These are phyloP conservation scores for Heliconius sara DNA, from an alignment of 2,888 invertebrate genomes.

Conservation along the genomic window DNA sequence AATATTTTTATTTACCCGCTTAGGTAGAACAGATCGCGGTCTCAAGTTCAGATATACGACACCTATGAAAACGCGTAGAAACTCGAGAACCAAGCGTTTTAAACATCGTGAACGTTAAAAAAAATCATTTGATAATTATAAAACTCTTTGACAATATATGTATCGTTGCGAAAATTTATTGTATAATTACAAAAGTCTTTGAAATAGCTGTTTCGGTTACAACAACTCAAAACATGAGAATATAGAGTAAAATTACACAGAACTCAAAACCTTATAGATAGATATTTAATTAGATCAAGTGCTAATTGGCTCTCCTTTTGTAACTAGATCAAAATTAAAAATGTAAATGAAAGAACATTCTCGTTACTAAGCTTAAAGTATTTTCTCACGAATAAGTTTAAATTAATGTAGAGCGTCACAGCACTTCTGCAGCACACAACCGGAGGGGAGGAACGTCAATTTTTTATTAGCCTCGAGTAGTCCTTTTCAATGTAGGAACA, in stretches of 20 bases:
- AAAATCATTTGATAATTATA: neutral
- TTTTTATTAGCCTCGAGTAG: conserved; percentile 72
- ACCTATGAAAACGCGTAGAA: too few species aligned
- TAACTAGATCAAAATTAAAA: conserved; percentile 73
- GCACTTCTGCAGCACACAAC: conserved; percentile 59
- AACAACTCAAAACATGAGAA: neutral
- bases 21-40: too few species aligned
- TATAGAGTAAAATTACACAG: neutral
- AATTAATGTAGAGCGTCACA: conserved; percentile 75
- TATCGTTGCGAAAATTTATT: neutral
- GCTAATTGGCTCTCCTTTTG: conserved; percentile 35
- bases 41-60: too few species aligned
- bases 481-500: conserved; percentile 54
- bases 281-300: conserved; percentile 37
- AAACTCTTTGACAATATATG: neutral
- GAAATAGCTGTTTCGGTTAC: neutral
- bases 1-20: too few species aligned
- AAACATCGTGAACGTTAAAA: neutral
- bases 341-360: conserved; percentile 75
- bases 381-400: conserved; percentile 77
- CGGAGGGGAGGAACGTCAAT: conserved; percentile 65
- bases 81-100: too few species aligned
- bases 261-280: conserved; percentile 26
- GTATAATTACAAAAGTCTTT: neutral
- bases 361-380: conserved; percentile 74